Base-by-base conservation (phyloP, 1,140 invertebrate genomes). In the Cydia fagiglandana region DNA sequence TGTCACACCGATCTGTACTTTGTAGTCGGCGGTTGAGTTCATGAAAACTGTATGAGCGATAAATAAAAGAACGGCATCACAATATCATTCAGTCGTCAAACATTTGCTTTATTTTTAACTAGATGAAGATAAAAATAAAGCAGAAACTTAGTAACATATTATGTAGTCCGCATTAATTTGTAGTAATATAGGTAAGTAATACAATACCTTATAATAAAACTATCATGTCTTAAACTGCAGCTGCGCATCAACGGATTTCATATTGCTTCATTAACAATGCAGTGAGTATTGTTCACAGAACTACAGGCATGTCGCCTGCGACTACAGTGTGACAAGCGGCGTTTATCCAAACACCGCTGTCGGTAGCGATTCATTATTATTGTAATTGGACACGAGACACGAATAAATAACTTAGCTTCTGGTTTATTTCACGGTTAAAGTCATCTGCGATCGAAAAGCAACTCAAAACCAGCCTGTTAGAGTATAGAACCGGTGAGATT, bases 351-450 rank as follows among this genome's bases (percentile, higher is more conserved):
- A 80, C 68, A 78, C 38, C 38, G 76, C 75, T 77, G 79, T 74
- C 79, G 53, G 76, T 76, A 77, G 74, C 73, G 74, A 83, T 79
- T 81, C 79, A 83, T 82, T 81, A 81, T 78, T 77, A 78, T 83
- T 78, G 80, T 83, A 82, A 83, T 83, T 80, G 78, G 79, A 83
- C 79, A 77, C 82, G 76, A 77, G 78, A 79, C 77, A 47, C 56
- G 75, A 74, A 81, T 81, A 83, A 80, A 83, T 81, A 78, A 76
- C 79, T 77, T 15, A 15, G 75, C 77, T 79, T 79, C 79, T 80
- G 76, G 56, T 73, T 56, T 24, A 17, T 47, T 56, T 76, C 66
- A 73, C 68, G 20, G 28, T 15, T 28, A 50, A 41, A 10, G 2
- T 30, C 30, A 76, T 45, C 24, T 45, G 4, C 47, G 41, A 41